Evolutionary conservation across 35 echinoderm and acorn worm species (phyloP).

Genomic region (Holothuria glaberrima): DNA sequence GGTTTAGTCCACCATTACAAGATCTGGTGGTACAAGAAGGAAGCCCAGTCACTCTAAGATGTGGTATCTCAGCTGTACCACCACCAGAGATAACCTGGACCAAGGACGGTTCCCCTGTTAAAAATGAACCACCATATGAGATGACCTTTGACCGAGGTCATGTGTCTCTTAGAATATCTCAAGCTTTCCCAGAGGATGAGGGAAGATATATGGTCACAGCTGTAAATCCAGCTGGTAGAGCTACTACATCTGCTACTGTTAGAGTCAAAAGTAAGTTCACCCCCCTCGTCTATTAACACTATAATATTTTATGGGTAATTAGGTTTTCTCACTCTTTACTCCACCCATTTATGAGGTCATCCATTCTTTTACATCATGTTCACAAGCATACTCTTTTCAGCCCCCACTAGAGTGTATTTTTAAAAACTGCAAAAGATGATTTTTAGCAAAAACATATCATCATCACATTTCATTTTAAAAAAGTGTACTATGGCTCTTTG

Average conservation of each 20-base stretch:
- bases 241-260: constrained; percentile 22
- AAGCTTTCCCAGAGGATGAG: constrained; percentile 68
- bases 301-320: too few relatives aligned
- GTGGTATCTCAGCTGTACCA: constrained; percentile 24
- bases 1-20: constrained; percentile 27
- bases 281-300: too few relatives aligned
- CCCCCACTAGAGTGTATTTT: too few relatives aligned
- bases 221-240: constrained; percentile 54
- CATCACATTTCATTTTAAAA: too few relatives aligned
- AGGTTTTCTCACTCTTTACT: too few relatives aligned
- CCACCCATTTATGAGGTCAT: too few relatives aligned
- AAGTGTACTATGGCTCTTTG: too few relatives aligned
- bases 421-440: too few relatives aligned
- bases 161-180: constrained; percentile 34
- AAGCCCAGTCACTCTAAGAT: neutral
- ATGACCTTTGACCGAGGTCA: constrained; percentile 58
- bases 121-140: constrained; percentile 60
- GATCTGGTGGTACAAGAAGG: constrained; percentile 43
- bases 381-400: too few relatives aligned
- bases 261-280: constrained; percentile 72
- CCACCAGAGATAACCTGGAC: constrained; percentile 40
- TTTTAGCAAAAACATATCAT: too few relatives aligned
- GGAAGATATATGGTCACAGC: constrained; percentile 65
- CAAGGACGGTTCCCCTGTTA: constrained; percentile 42
- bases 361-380: too few relatives aligned